These are phyloP conservation scores for Cheilosia grossa DNA, from an alignment of 2,888 invertebrate species.

Conservation along the genomic window DNA sequence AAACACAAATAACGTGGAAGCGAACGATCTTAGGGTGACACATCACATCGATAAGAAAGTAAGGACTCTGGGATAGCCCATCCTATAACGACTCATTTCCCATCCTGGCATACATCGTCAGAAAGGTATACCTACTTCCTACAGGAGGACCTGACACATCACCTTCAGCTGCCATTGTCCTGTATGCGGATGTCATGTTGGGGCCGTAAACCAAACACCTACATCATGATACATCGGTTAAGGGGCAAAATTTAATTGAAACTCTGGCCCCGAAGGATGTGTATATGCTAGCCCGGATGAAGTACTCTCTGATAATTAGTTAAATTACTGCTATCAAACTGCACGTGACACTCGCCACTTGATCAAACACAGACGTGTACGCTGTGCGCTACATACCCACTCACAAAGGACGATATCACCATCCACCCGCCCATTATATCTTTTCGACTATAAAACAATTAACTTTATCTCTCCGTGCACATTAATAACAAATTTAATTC, in stretches of 20 bases:
- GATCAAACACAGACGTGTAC: slow-evolving; percentile 22
- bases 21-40: slow-evolving; percentile 7
- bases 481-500: slow-evolving; percentile 68
- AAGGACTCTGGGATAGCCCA: neutral
- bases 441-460: slow-evolving; percentile 71
- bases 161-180: slow-evolving; percentile 20
- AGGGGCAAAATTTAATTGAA: slow-evolving; percentile 40
- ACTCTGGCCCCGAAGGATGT: slow-evolving; percentile 17
- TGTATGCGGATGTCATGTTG: slow-evolving; percentile 15
- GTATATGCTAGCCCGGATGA: slow-evolving; percentile 8
- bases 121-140: neutral
- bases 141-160: neutral
- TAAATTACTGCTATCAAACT: slow-evolving; percentile 61
- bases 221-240: slow-evolving; percentile 12
- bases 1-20: slow-evolving; percentile 21
- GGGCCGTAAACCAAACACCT: slow-evolving; percentile 16
- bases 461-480: slow-evolving; percentile 64
- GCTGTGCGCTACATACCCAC: neutral
- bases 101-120: neutral
- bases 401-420: slow-evolving; percentile 30
- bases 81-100: slow-evolving; percentile 13
- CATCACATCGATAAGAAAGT: slow-evolving; percentile 22
- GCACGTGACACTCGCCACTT: slow-evolving; percentile 56
- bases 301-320: slow-evolving; percentile 59
- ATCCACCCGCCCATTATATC: slow-evolving; percentile 42